Percentiles rank a stretch among this genome's conserved stretches.
phyloP scores from a whole-genome alignment of 2,888 invertebrate species.

The Laspeyria flexula region DNA sequence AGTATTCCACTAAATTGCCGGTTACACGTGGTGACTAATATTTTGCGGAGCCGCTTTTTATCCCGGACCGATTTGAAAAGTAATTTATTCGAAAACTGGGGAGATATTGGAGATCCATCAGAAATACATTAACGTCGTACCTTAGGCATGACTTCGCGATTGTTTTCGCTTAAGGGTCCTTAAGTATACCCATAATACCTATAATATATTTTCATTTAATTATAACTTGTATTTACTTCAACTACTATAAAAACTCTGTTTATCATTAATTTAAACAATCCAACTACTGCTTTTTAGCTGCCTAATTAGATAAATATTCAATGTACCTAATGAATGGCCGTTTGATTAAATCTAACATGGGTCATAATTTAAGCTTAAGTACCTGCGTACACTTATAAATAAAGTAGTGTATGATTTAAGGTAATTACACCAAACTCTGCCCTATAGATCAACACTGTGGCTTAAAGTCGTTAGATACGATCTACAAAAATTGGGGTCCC shows the following conservation, averaged over 20 bases:
- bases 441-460: constrained; percentile 30
- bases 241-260: neutral
- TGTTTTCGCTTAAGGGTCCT: constrained; percentile 56
- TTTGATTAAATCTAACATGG: constrained; percentile 17
- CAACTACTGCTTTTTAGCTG: neutral
- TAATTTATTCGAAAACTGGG: constrained; percentile 71
- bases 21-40: constrained; percentile 18
- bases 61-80: constrained; percentile 41
- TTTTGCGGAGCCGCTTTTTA: constrained; percentile 29
- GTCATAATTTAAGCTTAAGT: constrained; percentile 11
- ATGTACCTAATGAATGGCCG: constrained; percentile 1
- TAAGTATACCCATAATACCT: constrained; percentile 34
- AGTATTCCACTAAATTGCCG: constrained; percentile 15
- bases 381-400: constrained; percentile 6
- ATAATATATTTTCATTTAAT: constrained; percentile 35
- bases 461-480: constrained; percentile 33
- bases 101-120: constrained; percentile 80
- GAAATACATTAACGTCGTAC: constrained; percentile 80
- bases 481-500: constrained; percentile 34
- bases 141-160: constrained; percentile 59
- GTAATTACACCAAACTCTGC: constrained; percentile 32
- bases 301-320: constrained; percentile 1
- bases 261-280: constrained; percentile 4
- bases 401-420: constrained; percentile 17
- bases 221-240: neutral